Evolutionary conservation across 2,888 invertebrate species (phyloP).

Genomic region (Ormyrus nitidulus): DNA sequence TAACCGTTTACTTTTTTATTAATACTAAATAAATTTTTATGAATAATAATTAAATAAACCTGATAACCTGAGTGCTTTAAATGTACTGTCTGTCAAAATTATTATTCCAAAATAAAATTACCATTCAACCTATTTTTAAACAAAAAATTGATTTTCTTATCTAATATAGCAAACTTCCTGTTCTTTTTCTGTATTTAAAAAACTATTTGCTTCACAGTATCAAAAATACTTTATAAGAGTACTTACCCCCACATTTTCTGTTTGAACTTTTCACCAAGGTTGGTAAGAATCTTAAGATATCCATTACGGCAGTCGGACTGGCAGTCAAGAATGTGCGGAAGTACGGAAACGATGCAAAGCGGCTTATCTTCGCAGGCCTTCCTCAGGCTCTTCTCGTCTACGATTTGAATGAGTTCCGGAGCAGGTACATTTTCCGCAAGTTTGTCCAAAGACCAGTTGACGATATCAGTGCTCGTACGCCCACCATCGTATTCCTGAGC

Average conservation of each 20-base stretch:
- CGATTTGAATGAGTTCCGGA: constrained; percentile 88
- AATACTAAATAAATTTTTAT: too few relatives aligned
- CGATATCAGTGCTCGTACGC: constrained; percentile 91
- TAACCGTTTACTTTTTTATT: too few relatives aligned
- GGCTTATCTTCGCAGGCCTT: constrained; percentile 90
- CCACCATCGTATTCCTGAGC: constrained; percentile 95
- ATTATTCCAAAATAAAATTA: too few relatives aligned
- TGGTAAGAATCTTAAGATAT: constrained; percentile 85
- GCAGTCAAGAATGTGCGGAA: constrained; percentile 98
- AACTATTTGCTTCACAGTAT: too few relatives aligned
- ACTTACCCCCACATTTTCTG: constrained; percentile 94
- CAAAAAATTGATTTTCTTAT: too few relatives aligned
- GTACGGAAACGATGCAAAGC: constrained; percentile 91
- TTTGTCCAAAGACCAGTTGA: constrained; percentile 92
- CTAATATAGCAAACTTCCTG: too few relatives aligned
- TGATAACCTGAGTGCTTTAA: too few relatives aligned
- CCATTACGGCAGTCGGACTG: constrained; percentile 92
- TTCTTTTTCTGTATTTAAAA: too few relatives aligned
- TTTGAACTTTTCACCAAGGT: constrained; percentile 93
- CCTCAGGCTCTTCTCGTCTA: constrained; percentile 80
- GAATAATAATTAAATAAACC: too few relatives aligned
- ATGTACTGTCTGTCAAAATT: too few relatives aligned
- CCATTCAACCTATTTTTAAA: too few relatives aligned
- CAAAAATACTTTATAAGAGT: constrained; percentile 2
- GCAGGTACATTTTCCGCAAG: constrained; percentile 90